These are phyloP conservation scores for Plagiodera versicolora DNA, from an alignment of 2,888 invertebrate species.

Conservation along the genomic window DNA sequence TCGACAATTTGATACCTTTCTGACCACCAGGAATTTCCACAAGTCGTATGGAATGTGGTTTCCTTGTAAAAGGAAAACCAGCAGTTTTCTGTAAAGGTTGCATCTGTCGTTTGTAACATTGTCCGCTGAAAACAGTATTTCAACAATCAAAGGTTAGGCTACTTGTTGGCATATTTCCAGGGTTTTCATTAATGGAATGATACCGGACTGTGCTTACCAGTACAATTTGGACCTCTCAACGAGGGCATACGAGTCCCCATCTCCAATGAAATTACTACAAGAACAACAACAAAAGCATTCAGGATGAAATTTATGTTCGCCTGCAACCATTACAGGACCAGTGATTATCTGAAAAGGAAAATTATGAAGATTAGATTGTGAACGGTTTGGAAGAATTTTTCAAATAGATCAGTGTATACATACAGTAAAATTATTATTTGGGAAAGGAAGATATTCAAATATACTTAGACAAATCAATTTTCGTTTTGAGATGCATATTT, in stretches of 20 bases:
- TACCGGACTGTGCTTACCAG: conserved; percentile 63
- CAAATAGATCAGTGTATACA: too few species aligned
- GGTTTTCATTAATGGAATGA: too few species aligned
- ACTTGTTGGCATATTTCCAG: neutral
- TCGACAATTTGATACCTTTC: conserved; percentile 65
- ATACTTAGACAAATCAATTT: too few species aligned
- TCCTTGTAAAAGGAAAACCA: conserved; percentile 54
- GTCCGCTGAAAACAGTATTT: conserved; percentile 59
- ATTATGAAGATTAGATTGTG: too few species aligned
- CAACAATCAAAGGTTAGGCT: neutral
- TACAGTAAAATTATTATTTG: too few species aligned
- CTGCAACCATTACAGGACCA: conserved; percentile 93
- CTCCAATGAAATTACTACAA: conserved; percentile 84
- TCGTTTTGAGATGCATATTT: too few species aligned
- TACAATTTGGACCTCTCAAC: conserved; percentile 88
- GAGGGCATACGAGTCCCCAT: conserved; percentile 89
- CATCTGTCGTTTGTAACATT: conserved; percentile 75
- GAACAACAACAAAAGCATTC: conserved; percentile 90
- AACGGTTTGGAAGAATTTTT: too few species aligned
- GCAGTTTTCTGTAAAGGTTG: conserved; percentile 62
- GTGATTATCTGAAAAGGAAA: conserved; percentile 60
- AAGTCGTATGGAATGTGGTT: conserved; percentile 81
- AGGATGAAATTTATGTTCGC: conserved; percentile 93
- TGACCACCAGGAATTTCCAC: conserved; percentile 75
- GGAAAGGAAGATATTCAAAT: too few species aligned